Evolutionary conservation across 2,797 vertebrate genomes (phyloP), one percentile per base, ranked within the genome.

Genomic region (Tachyglossus aculeatus): DNA sequence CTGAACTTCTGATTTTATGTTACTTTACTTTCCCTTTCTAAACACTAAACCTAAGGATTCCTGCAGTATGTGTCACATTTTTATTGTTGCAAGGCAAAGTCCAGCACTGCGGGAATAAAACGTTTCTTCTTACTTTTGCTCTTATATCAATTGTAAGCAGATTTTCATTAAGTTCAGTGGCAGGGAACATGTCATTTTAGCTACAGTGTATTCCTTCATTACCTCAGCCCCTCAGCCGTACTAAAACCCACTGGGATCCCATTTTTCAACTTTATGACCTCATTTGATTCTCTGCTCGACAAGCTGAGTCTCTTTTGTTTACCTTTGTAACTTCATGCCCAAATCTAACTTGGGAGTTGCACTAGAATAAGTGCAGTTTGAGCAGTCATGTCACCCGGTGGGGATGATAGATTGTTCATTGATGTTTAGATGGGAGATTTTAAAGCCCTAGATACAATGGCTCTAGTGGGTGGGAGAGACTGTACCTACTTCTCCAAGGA

Each of bases 131-230:
- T 63, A 44, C 25, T 88, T 87, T 76, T 44, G 22, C 50, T 25
- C 53, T 83, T 88, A 71, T 67, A 74, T 71, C 34, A 64, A 81
- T 64, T 74, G 66, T 67, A 85, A 81, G 68, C 44, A 78, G 62
- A 83, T 88, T 84, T 89, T 79, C 71, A 64, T 78, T 13, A 78
- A 81, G 66, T 74, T 71, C 63, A 65, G 44, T 71, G 77, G 67
- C 74, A 84, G 68, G 62, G 70, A 84, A 84, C 67, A 73, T 75
- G 66, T 72, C 66, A 74, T 71, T 85, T 82, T 37, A 71, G 66
- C 57, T 73, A 65, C 48, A 71, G 54, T 56, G 19, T 65, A 84
- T 69, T 51, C 44, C 59, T 64, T 89, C 72, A 79, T 80, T 82
- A 86, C 41, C 33, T 27, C 69, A 55, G 33, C 47, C 37, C 74